Evolutionary conservation across 2,888 invertebrate species (phyloP), one percentile per base, ranked within the genome.

Genomic region (Drosophila limbata): DNA sequence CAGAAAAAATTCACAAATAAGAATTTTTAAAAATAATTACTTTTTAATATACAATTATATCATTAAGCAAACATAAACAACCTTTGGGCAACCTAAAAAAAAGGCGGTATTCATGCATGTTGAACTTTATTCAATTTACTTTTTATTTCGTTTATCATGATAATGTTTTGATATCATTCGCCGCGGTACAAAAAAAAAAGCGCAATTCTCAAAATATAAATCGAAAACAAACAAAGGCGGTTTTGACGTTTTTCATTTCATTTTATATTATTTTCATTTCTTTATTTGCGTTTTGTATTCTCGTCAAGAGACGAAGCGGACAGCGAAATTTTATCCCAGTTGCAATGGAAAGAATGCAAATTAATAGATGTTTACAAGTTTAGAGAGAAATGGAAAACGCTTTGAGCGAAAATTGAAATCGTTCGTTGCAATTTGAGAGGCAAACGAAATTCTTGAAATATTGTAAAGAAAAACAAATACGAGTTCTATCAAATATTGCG

Each of bases 191-290:
- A 50, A 19, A 42, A 21, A 25, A 40, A 37, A 59, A 59, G 21
- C 48, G 15, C 52, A 28, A 45, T 31, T 25, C 50, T 31, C 42
- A 15, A 53, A 60, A 63, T 60, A 66, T 21, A 55, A 52, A 69
- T 77, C 21, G 67, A 62, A 67, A 51, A 63, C 48, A 80, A 71
- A 73, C 48, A 56, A 52, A 64, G 10, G 44, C 17, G 1, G 21
- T 15, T 47, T 35, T 35, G 17, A 15, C 31, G 19, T 42, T 42
- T 50, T 17, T 15, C 11, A 9, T 44, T 37, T 37, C 51, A 19
- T 39, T 44, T 44, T 21, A 13, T 44, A 35, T 39, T 39, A 52
- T 52, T 42, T 42, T n/a, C n/a, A 17, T 42, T 31, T 13, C 8
- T 17, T 40, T 35, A 21, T 19, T 19, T 50, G 13, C 19, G n/a